phyloP scores from a whole-genome alignment of 2,113 vertebrate genomes.

The Orthonyx spaldingii region DNA sequence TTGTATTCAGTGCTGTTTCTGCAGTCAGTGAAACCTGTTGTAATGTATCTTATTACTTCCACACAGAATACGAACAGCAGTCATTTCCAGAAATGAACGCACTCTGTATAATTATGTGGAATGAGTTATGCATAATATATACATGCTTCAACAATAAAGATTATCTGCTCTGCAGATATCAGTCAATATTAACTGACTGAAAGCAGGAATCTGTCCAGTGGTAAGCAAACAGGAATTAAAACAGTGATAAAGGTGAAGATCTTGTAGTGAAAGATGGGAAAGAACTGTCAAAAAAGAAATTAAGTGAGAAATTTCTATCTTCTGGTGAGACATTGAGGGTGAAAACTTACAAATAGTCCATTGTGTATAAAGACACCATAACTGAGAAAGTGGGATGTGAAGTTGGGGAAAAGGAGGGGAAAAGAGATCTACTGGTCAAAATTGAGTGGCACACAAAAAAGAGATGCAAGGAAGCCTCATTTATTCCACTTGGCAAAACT shows the following conservation, averaged over 20 bases:
- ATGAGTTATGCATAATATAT: conserved; percentile 42
- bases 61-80: not conserved
- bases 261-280: not conserved
- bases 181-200: not conserved
- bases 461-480: not conserved
- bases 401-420: accelerated
- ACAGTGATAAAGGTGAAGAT: not conserved
- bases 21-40: not conserved
- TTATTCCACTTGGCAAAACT: not conserved
- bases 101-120: conserved; percentile 7
- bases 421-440: not conserved
- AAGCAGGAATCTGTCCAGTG: not conserved
- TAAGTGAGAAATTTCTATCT: not conserved
- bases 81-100: conserved; percentile 50
- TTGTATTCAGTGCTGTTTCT: not conserved
- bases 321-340: not conserved
- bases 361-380: not conserved
- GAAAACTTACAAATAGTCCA: not conserved
- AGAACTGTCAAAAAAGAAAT: not conserved
- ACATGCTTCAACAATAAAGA: not conserved
- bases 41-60: not conserved
- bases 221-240: not conserved
- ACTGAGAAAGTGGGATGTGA: not conserved
- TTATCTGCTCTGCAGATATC: not conserved
- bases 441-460: not conserved